Conservation (phyloP, 2,888 invertebrate genomes). For the Perdita meconis region DNA sequence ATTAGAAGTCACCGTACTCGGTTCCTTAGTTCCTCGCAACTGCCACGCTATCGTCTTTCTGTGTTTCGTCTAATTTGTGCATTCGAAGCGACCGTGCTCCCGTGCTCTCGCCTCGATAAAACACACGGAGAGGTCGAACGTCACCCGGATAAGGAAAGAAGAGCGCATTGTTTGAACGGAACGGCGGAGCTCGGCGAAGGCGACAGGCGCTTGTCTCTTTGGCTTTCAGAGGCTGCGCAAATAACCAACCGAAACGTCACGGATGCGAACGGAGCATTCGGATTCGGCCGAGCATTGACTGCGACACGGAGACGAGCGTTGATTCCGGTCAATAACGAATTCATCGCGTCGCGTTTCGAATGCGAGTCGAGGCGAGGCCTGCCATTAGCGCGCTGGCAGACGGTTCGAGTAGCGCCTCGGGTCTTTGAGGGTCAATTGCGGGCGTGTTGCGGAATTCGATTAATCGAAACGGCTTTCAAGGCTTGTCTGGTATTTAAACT, state of each 20-base stretch:
- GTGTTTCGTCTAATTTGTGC: no score
- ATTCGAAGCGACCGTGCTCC: no score
- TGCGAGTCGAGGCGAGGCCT: conserved; percentile 65
- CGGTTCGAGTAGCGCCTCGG: conserved; percentile 70
- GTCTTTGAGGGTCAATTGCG: conserved; percentile 76
- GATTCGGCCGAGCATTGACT: not conserved
- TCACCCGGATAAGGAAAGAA: not conserved
- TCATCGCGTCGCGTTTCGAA: conserved; percentile 72
- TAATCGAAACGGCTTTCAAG: conserved; percentile 74
- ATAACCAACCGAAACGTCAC: conserved; percentile 11
- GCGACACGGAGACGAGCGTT: conserved; percentile 33
- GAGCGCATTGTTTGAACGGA: not conserved
- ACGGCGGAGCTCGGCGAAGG: not conserved
- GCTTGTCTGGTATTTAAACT: conserved; percentile 71
- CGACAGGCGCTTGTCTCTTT: not conserved
- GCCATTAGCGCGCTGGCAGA: conserved; percentile 70
- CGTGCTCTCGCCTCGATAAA: no score
- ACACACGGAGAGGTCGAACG: no score
- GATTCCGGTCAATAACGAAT: conserved; percentile 71
- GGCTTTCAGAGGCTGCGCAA: not conserved
- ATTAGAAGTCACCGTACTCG: conserved; percentile 65
- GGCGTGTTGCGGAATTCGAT: conserved; percentile 75
- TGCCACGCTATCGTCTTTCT: not conserved
- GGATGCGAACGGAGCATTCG: not conserved
- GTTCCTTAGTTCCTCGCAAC: conserved; percentile 51